These are phyloP conservation scores for Acyrthosiphon pisum DNA, from an alignment of 1,140 invertebrate species.

Conservation along the genomic window DNA sequence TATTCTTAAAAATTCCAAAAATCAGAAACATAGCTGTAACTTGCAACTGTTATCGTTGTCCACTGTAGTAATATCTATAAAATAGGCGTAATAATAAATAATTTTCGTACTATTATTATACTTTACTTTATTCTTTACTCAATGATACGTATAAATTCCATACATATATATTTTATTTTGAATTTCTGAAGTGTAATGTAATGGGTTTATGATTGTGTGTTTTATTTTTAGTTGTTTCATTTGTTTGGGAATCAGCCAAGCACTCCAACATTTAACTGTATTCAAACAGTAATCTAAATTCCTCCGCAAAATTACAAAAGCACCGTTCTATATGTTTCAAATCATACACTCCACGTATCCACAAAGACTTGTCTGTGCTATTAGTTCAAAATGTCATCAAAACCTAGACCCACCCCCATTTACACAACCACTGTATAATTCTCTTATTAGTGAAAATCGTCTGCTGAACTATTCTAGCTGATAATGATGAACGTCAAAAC, in stretches of 20 bases:
- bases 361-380: neutral
- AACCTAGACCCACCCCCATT: neutral
- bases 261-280: neutral
- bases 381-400: neutral
- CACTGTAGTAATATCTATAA: too few relatives aligned
- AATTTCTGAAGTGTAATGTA: neutral
- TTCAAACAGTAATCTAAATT: conserved; percentile 17
- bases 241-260: neutral
- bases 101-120: too few relatives aligned
- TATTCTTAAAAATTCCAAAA: too few relatives aligned
- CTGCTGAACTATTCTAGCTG: neutral
- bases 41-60: too few relatives aligned
- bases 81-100: too few relatives aligned
- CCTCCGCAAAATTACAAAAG: neutral
- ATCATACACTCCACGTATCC: neutral
- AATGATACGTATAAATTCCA: too few relatives aligned
- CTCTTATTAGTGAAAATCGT: neutral
- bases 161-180: neutral
- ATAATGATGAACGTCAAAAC: neutral
- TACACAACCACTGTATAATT: neutral
- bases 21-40: too few relatives aligned
- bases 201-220: neutral
- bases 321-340: neutral
- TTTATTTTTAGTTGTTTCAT: conserved; percentile 14
- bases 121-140: too few relatives aligned